phyloP scores from a whole-genome alignment of 2,888 invertebrate genomes.

The Agrochola lychnidis region DNA sequence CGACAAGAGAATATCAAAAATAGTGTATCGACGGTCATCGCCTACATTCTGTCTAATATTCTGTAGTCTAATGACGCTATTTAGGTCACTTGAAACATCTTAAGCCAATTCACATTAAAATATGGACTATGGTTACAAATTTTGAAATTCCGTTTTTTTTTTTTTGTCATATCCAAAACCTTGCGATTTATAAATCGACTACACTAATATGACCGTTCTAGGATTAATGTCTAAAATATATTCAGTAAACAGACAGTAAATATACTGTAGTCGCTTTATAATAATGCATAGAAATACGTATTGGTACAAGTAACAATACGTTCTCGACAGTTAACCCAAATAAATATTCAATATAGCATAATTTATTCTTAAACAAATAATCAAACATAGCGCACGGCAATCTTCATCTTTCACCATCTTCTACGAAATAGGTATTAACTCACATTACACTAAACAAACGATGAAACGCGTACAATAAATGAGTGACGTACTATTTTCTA shows the following conservation, averaged over 20 bases:
- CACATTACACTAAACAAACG: constrained; percentile 69
- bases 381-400: constrained; percentile 37
- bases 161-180: constrained; percentile 45
- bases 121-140: constrained; percentile 83
- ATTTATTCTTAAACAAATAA: constrained; percentile 54
- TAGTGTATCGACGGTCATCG: constrained; percentile 88
- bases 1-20: constrained; percentile 91
- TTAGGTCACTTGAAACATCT: constrained; percentile 86
- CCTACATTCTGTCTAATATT: constrained; percentile 88
- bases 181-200: constrained; percentile 51
- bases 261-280: constrained; percentile 59
- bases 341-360: constrained; percentile 42
- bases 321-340: constrained; percentile 45
- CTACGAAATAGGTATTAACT: constrained; percentile 51
- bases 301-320: constrained; percentile 32
- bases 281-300: constrained; percentile 41
- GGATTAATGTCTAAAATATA: constrained; percentile 28
- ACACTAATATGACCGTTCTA: constrained; percentile 35
- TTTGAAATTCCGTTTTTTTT: constrained; percentile 71
- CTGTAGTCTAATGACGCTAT: constrained; percentile 85
- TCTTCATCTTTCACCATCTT: constrained; percentile 36
- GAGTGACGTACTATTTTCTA: constrained; percentile 74
- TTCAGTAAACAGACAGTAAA: constrained; percentile 33
- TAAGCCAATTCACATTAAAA: constrained; percentile 80
- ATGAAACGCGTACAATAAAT: constrained; percentile 74